These are phyloP conservation scores for Xenopus petersii DNA, from an alignment of 2,797 vertebrate genomes.

Conservation along the genomic window DNA sequence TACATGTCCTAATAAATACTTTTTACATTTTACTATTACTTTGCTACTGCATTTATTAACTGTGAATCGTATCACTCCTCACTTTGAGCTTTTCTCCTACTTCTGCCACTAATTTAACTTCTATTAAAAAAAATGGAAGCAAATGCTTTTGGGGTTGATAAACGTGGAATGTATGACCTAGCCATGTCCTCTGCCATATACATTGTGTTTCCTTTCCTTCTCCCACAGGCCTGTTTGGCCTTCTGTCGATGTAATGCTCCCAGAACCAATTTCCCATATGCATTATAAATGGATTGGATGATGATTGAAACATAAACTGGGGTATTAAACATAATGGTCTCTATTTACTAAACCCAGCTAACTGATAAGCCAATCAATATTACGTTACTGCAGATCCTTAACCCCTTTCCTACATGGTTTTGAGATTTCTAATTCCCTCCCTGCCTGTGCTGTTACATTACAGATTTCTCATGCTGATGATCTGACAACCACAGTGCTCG, in stretches of 20 bases:
- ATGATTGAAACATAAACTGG: constrained; percentile 14
- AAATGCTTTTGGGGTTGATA: no score
- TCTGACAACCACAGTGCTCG: neutral
- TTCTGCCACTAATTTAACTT: no score
- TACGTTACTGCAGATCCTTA: constrained; percentile 7
- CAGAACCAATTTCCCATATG: constrained; percentile 15
- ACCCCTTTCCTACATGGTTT: neutral
- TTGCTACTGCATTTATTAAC: no score
- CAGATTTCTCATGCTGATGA: no score
- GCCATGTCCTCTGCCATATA: neutral
- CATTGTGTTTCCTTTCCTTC: neutral
- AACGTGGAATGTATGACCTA: neutral
- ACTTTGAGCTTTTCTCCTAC: no score
- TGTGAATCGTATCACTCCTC: no score
- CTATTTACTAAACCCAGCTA: constrained; percentile 11
- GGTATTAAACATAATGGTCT: constrained; percentile 22
- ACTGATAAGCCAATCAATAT: constrained; percentile 10
- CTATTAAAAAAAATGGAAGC: no score
- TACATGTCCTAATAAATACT: no score
- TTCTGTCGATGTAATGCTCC: neutral
- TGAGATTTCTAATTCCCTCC: no score
- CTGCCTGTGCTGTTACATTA: no score
- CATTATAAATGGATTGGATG: constrained; percentile 4
- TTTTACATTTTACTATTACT: no score
- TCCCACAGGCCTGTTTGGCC: neutral